phyloP scores from a whole-genome alignment of 1,140 invertebrate species.

The Oncopeltus fasciatus region DNA sequence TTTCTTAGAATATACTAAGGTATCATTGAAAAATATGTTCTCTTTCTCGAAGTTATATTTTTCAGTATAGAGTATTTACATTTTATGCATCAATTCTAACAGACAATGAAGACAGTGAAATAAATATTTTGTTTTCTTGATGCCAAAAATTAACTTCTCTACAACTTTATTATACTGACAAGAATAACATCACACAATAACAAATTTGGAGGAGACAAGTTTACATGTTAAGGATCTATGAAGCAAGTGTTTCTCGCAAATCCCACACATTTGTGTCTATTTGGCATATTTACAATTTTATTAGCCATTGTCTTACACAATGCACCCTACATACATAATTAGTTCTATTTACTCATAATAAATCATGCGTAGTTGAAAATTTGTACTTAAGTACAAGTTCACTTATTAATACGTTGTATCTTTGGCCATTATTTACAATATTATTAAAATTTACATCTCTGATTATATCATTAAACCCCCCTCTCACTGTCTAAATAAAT shows the following conservation, averaged over 20 bases:
- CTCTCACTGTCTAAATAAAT: background rate
- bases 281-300: conserved; percentile 6
- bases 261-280: conserved; percentile 7
- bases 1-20: background rate
- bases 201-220: conserved; percentile 8
- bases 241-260: conserved; percentile 3
- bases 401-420: background rate
- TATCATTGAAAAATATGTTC: conserved; percentile 1
- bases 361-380: background rate
- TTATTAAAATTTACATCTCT: conserved; percentile 3
- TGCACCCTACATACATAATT: conserved; percentile 1
- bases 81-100: background rate
- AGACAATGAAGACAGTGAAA: background rate
- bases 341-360: background rate
- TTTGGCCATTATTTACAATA: conserved; percentile 10
- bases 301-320: conserved; percentile 5
- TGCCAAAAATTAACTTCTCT: background rate
- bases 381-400: conserved; percentile 5
- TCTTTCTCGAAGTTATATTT: background rate
- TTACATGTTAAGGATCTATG: conserved; percentile 8
- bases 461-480: background rate
- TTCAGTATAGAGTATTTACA: conserved; percentile 2
- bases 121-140: background rate
- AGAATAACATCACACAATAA: conserved; percentile 6
- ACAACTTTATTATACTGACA: background rate